A percentile compares a stretch with the other conserved stretches of the same genome.
Conservation (phyloP, 1,140 invertebrate genomes). For the Scaptomyza montana region DNA sequence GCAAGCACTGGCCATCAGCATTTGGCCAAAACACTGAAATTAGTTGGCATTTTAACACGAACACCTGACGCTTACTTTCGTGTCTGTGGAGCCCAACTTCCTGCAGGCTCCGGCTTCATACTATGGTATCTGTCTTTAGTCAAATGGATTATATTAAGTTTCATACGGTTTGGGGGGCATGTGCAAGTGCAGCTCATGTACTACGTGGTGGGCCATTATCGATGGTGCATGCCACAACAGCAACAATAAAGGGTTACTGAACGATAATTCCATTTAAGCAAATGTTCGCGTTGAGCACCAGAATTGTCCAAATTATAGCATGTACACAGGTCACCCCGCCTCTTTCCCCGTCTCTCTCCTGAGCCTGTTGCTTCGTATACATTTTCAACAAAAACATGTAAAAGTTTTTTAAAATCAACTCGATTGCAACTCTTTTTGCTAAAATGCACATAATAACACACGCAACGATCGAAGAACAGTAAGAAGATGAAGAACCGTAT, state of each 20-base stretch:
- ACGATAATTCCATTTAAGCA: slow-evolving; percentile 81
- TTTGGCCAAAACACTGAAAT: slow-evolving; percentile 76
- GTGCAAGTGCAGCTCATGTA: slow-evolving; percentile 14
- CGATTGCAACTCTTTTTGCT: slow-evolving; percentile 32
- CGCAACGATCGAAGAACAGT: slow-evolving; percentile 26
- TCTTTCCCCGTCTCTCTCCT: background rate
- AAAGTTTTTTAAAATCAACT: slow-evolving; percentile 60
- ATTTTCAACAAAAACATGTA: slow-evolving; percentile 54
- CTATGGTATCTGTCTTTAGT: slow-evolving; percentile 64
- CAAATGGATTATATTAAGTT: slow-evolving; percentile 70
- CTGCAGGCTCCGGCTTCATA: slow-evolving; percentile 37
- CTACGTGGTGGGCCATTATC: slow-evolving; percentile 55
- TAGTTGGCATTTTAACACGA: slow-evolving; percentile 82
- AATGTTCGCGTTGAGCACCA: slow-evolving; percentile 76
- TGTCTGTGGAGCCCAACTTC: slow-evolving; percentile 12
- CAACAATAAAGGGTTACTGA: slow-evolving; percentile 69
- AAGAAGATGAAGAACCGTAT: background rate
- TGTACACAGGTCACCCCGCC: slow-evolving; percentile 34
- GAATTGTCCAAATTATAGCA: slow-evolving; percentile 75
- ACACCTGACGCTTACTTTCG: slow-evolving; percentile 69
- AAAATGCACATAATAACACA: slow-evolving; percentile 69
- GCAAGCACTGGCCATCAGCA: slow-evolving; percentile 40
- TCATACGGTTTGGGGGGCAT: background rate
- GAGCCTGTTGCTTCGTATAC: slow-evolving; percentile 6
- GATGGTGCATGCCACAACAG: slow-evolving; percentile 58